phyloP scores from a whole-genome alignment of 2,113 vertebrate genomes.

The Reinhardtius hippoglossoides region DNA sequence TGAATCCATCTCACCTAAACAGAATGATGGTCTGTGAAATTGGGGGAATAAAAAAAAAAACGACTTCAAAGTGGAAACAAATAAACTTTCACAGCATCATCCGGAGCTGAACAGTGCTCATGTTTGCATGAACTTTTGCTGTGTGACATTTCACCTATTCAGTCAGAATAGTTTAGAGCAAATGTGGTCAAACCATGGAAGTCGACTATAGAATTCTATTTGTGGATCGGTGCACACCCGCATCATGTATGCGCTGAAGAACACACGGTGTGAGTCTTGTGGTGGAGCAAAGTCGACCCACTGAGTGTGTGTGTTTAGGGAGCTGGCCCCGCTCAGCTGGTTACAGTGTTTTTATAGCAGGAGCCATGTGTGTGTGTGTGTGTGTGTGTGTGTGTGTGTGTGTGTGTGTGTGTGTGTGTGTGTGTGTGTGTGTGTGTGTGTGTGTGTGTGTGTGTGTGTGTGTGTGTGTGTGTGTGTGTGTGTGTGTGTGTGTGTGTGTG shows the following conservation, averaged over 20 bases:
- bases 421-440: neutral
- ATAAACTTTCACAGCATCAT: neutral
- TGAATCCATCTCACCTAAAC: neutral
- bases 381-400: neutral
- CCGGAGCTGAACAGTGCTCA: neutral
- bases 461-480: conserved; percentile 11
- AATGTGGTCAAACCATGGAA: neutral
- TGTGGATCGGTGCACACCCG: conserved; percentile 18
- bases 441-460: neutral
- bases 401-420: neutral
- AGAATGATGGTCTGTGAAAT: neutral
- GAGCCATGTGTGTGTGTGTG: neutral
- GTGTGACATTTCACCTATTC: neutral
- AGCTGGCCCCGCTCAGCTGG: conserved; percentile 64
- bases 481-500: neutral
- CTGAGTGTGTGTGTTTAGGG: conserved; percentile 60
- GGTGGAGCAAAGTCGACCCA: conserved; percentile 30
- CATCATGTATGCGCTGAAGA: conserved; percentile 16
- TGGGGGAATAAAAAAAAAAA: neutral
- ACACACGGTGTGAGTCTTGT: conserved; percentile 13
- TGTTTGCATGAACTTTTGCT: neutral
- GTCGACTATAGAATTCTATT: conserved; percentile 3
- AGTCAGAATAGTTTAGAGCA: conserved; percentile 4
- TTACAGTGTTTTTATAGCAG: conserved; percentile 60
- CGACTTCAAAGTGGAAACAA: neutral